Evolutionary conservation across 2,113 vertebrate genomes (phyloP), one percentile per base, ranked within the genome.

Genomic region (Percopsis transmontana): DNA sequence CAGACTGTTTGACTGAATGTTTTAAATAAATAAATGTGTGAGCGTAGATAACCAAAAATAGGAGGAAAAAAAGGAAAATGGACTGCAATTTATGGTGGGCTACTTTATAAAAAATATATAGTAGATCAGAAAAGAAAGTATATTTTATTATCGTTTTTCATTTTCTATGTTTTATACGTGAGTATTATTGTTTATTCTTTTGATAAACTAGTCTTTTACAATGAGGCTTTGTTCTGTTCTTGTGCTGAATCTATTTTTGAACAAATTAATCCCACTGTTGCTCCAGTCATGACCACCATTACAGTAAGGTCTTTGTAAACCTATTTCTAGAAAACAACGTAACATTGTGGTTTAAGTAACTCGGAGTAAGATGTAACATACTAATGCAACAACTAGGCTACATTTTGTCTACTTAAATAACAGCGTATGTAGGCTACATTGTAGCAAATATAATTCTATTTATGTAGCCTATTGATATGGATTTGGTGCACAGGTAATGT

Each of bases 91-190:
- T 79, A 83, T 77, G 73, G 68, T 21, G 58, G 33, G 72, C 79
- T 77, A 73, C 68, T 68, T 74, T 41, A 24, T 66, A 74, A 16
- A 33, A 33, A 33, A 68, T 48, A 68, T 42, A 57, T 56, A 74
- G 51, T 77, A 55, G 66, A 85, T 72, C 21, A 71, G 48, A 81
- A 83, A 74, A 83, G 77, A 87, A 89, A 79, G 81, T 88, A 86
- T 88, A 89, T 91, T 90, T 90, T 88, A 86, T 83, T 88, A 87
- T 72, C 76, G 81, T 76, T 76, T 81, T 77, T 69, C 40, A 77
- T 79, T 72, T 80, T 44, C 51, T 77, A 19, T 86, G 79, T 87
- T 89, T 84, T 88, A 81, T 88, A 87, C 76, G 54, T 79, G 68
- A 70, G 66, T 66, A 89, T 81, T 76, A 80, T 72, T 82, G 72